These are phyloP conservation scores for Thripadectes ignobilis DNA, from an alignment of 2,797 vertebrate species.

Conservation along the genomic window DNA sequence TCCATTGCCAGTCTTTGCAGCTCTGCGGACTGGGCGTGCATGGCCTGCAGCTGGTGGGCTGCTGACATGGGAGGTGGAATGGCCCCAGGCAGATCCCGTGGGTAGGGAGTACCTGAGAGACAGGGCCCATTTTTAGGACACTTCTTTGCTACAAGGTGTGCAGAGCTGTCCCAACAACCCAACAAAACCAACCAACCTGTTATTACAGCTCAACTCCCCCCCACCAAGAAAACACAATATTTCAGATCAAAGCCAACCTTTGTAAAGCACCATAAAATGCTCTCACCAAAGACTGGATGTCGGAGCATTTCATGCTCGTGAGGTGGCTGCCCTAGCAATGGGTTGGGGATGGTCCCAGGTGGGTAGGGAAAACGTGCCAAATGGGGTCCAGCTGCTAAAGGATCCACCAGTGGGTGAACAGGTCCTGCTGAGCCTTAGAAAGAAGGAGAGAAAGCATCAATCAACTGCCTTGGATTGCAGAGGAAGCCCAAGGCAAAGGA, in stretches of 20 bases:
- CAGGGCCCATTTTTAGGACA: neutral
- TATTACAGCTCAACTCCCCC: neutral
- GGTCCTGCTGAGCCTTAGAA: slow-evolving; percentile 88
- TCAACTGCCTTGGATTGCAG: neutral
- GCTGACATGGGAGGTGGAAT: slow-evolving; percentile 96
- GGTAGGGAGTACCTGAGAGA: slow-evolving; percentile 88
- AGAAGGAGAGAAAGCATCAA: neutral
- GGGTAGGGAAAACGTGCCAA: slow-evolving; percentile 97
- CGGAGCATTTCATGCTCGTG: slow-evolving; percentile 99
- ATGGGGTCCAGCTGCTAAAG: slow-evolving; percentile 91
- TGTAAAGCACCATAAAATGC: neutral
- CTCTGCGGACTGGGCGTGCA: slow-evolving; percentile 98
- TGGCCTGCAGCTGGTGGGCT: slow-evolving; percentile 97
- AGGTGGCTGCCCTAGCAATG: slow-evolving; percentile 91
- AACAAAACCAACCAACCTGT: neutral
- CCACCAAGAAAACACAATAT: neutral
- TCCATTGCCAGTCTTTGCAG: slow-evolving; percentile 98
- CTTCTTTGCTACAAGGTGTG: neutral
- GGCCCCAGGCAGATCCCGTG: slow-evolving; percentile 90
- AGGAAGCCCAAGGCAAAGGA: fast-evolving
- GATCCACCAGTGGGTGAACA: slow-evolving; percentile 93
- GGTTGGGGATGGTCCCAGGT: slow-evolving; percentile 93
- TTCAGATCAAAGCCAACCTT: neutral
- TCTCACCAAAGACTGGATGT: slow-evolving; percentile 95
- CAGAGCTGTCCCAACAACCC: neutral